These are phyloP conservation scores for Panopea generosa DNA, from an alignment of 2,888 invertebrate species.

Conservation along the genomic window DNA sequence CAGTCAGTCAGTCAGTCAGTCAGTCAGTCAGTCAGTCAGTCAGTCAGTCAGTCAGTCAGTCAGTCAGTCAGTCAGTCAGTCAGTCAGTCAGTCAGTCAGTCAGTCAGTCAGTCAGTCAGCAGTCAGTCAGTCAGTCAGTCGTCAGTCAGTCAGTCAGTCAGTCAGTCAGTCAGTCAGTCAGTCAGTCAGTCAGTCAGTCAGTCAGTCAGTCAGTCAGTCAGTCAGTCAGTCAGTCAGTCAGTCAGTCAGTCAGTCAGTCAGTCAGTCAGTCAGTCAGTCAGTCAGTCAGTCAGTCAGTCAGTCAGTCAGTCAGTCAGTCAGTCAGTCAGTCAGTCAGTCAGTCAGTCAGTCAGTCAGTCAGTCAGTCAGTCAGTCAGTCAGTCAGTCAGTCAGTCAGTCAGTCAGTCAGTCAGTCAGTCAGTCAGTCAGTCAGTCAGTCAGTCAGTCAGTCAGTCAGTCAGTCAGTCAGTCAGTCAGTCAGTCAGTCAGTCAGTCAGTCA, in stretches of 20 bases:
- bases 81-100: constrained; percentile 34
- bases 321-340: constrained; percentile 19
- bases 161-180: constrained; percentile 28
- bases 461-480: constrained; percentile 19
- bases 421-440: constrained; percentile 20
- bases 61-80: constrained; percentile 35
- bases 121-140: too few species aligned
- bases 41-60: constrained; percentile 33
- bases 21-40: constrained; percentile 37
- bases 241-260: constrained; percentile 37
- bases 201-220: constrained; percentile 33
- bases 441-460: constrained; percentile 18
- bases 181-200: constrained; percentile 31
- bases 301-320: constrained; percentile 18
- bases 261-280: constrained; percentile 39
- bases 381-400: constrained; percentile 15
- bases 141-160: constrained; percentile 20
- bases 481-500: constrained; percentile 16
- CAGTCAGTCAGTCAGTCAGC: too few species aligned
- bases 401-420: constrained; percentile 17
- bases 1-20: constrained; percentile 32
- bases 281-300: constrained; percentile 39
- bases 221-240: constrained; percentile 39
- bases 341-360: constrained; percentile 17
- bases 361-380: constrained; percentile 18